Base-by-base conservation (phyloP, 2,888 invertebrate species). In the Conops quadrifasciatus region DNA sequence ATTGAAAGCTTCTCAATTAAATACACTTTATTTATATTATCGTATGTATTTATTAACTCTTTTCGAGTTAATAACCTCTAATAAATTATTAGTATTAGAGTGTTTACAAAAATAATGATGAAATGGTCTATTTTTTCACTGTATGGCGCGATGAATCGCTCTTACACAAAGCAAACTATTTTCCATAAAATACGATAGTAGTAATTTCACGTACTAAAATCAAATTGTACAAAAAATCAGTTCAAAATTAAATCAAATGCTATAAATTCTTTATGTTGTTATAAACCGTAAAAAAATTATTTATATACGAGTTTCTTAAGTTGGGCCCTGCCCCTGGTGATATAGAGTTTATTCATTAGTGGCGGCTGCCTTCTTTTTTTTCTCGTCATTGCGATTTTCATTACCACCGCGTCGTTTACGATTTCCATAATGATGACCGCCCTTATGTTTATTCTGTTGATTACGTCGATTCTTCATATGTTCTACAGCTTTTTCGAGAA, bases 401-500 rank as follows among this genome's bases (percentile, higher is more conserved):
- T 82, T 79, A 53, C 81, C 80, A 30, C 78, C 78, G 67, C 81
- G 81, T 59, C 85, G 84, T 70, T 85, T 85, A 26, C 84, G 82
- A 59, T 77, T 77, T 5, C 79, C 80, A 65, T 75, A 74, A 77
- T 73, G 78, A 71, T 78, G 79, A 53, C 79, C 78, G 16, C 78
- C 77, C 63, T 80, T 79, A 74, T 81, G 78, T 71, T 80, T 85
- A 24, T 81, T 83, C 68, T 87, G 88, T 76, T 84, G 72, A 71
- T 87, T 89, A 79, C 89, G 88, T 9, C 88, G 82, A 76, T 89
- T 89, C 59, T 88, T 84, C 86, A 92, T 89, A 75, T 89, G 88
- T 73, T 90, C 89, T 0, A 89, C 83, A 28, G 90, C 90, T 80
- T 90, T 91, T 69, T 88, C 88, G 68, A 92, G 83, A 79, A 90